Evolutionary conservation across 2,888 invertebrate genomes (phyloP), one percentile per base, ranked within the genome.

Genomic region (Calameuta pallipes): DNA sequence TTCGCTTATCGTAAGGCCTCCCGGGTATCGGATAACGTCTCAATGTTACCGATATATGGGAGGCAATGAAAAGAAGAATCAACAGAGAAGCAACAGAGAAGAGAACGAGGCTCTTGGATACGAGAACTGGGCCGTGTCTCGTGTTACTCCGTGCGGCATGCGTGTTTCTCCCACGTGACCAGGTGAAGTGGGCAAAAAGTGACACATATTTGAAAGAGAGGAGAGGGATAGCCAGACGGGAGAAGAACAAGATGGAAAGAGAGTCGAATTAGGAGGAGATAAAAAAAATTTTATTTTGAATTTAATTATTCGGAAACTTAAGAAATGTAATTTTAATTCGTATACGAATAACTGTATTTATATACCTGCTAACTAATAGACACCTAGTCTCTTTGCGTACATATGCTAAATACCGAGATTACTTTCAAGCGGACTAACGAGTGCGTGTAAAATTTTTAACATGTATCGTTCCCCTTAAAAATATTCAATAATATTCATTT

Each of bases 121-220:
- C 75, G 76, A 82, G 84, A 86, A 86, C 85, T 86, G 86, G 86
- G 86, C 82, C 86, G 86, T 82, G 80, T 85, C 83, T 85, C 84
- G 84, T 75, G 84, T 85, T 85, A 83, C 84, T 75, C 73, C 82
- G 80, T 69, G 71, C 71, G 79, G 75, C 77, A 74, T 78, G 79
- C 76, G 79, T 79, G 79, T 71, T 33, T 84, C 84, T 85, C 84
- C 80, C 81, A 78, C 81, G 81, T 82, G 82, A 77, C 76, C 76
- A 76, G 81, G 79, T 75, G 76, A 78, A 69, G 75, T 69, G 41
- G 41, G 83, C 81, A 86, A 86, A 85, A 85, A 86, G 80, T 86
- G 86, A 86, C 86, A 83, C 82, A 83, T 84, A 85, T 86, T 83
- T 82, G 77, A 35, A 31, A 76, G 70, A 34, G 30, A 41, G 69